Conservation (phyloP, 2,113 vertebrate genomes). For the Lepidothrix coronata region DNA sequence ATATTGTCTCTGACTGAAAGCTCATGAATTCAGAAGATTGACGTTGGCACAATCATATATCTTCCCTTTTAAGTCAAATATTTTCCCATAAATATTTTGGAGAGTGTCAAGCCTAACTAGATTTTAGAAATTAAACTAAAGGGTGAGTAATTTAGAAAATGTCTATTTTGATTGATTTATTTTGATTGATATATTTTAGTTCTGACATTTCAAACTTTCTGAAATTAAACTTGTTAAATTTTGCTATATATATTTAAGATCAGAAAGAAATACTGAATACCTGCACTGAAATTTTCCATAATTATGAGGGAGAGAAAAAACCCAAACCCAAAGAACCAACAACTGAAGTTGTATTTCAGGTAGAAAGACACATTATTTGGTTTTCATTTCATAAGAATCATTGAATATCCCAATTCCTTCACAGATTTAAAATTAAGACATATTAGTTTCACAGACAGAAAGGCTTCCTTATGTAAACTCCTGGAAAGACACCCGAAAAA, state of each 20-base stretch:
- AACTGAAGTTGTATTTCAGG: background rate
- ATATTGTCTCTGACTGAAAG: constrained; percentile 17
- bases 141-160: background rate
- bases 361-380: background rate
- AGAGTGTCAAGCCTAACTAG: background rate
- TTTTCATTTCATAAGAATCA: background rate
- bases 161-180: no score
- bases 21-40: background rate
- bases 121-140: background rate
- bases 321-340: fast-evolving
- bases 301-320: background rate
- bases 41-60: background rate
- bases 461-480: background rate
- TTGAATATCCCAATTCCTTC: background rate
- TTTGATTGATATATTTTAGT: background rate
- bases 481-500: background rate
- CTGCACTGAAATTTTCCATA: background rate
- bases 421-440: background rate
- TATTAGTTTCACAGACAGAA: background rate
- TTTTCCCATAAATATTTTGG: constrained; percentile 26
- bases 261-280: background rate
- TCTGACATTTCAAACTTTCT: background rate
- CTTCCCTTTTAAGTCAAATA: constrained; percentile 21
- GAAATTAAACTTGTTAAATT: background rate
- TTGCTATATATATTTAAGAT: background rate